phyloP scores from a whole-genome alignment of 2,113 vertebrate genomes.

The Apteryx owenii region DNA sequence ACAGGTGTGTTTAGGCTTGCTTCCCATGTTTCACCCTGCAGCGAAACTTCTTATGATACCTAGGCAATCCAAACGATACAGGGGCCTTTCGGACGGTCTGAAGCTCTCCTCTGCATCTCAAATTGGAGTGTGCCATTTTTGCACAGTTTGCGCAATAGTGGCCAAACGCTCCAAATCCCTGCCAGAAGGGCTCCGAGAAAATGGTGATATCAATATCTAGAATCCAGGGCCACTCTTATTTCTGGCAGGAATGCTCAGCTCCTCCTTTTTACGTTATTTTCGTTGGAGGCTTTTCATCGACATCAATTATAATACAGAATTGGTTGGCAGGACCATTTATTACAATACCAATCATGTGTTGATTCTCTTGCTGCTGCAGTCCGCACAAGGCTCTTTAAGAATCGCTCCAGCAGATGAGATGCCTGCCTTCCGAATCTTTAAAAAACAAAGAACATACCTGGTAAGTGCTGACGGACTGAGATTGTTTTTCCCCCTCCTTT shows the following conservation, averaged over 20 bases:
- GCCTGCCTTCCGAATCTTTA: background rate
- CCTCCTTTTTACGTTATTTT: background rate
- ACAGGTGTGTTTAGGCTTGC: background rate
- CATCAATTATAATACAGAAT: background rate
- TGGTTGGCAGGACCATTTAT: background rate
- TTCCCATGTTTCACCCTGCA: background rate
- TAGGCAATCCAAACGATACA: background rate
- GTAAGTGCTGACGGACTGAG: background rate
- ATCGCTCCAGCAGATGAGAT: background rate
- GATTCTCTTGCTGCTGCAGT: background rate
- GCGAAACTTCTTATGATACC: background rate
- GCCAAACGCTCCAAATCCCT: background rate
- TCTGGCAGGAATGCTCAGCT: background rate
- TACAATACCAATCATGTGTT: background rate
- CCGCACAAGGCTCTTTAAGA: fast-evolving
- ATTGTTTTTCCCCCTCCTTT: fast-evolving
- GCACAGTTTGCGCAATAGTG: fast-evolving
- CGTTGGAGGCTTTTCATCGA: background rate
- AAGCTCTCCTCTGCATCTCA: background rate
- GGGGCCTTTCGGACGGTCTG: background rate
- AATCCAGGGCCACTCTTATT: background rate
- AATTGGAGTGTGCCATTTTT: background rate
- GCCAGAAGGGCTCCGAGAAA: background rate
- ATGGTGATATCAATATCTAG: background rate
- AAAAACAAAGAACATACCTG: background rate